Conservation (phyloP, 1,140 invertebrate species). For the Tetramorium alpestre region DNA sequence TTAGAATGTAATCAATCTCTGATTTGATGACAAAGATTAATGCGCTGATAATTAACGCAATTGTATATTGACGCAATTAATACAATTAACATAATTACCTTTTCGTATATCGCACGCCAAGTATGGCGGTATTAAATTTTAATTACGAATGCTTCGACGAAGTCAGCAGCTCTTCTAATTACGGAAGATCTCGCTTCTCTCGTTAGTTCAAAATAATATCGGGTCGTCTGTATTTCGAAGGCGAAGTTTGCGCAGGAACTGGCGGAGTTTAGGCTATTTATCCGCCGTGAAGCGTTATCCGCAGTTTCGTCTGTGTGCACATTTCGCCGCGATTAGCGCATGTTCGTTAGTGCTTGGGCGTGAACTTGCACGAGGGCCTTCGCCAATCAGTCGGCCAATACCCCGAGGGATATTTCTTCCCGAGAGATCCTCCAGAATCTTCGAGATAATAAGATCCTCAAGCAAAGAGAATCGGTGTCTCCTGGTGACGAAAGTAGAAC, state of each 20-base stretch:
- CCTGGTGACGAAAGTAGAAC: constrained; percentile 46
- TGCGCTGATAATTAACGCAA: constrained; percentile 2
- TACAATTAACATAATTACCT: constrained; percentile 28
- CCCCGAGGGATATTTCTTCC: constrained; percentile 35
- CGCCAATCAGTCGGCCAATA: constrained; percentile 74
- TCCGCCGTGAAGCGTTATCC: constrained; percentile 29
- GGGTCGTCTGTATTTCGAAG: constrained; percentile 2
- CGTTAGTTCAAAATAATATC: constrained; percentile 44
- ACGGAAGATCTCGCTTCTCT: constrained; percentile 14
- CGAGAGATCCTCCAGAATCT: not conserved
- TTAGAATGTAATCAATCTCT: not conserved
- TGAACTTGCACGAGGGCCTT: constrained; percentile 68
- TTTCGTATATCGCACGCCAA: not conserved
- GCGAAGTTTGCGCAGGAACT: constrained; percentile 14
- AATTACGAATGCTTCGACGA: constrained; percentile 5
- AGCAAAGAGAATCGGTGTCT: constrained; percentile 2
- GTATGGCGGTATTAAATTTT: constrained; percentile 35
- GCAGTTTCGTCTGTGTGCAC: constrained; percentile 29
- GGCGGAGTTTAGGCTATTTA: constrained; percentile 38
- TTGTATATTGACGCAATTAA: not conserved
- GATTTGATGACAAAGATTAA: not conserved
- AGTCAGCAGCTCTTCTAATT: constrained; percentile 37
- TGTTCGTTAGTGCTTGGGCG: constrained; percentile 70
- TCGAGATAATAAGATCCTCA: constrained; percentile 20
- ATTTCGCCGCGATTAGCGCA: constrained; percentile 58